Conservation (phyloP, 1,140 invertebrate genomes). For the Macrobrachium rosenbergii region DNA sequence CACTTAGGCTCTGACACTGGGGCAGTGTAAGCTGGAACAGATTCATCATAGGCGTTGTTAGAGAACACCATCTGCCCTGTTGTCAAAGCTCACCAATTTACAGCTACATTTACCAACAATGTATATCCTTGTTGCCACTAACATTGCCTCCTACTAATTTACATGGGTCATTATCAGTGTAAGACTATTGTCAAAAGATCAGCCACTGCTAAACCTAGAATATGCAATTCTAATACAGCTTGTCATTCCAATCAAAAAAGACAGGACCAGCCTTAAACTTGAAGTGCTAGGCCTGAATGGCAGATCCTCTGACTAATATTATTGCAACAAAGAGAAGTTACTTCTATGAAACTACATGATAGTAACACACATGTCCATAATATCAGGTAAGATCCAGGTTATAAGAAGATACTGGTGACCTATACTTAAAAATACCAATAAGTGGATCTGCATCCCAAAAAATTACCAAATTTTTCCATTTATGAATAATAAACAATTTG, state of each 20-base stretch:
- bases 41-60: conserved; percentile 49
- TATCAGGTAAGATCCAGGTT: conserved; percentile 64
- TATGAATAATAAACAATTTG: conserved; percentile 40
- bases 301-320: conserved; percentile 52
- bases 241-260: conserved; percentile 41
- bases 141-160: conserved; percentile 64
- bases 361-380: conserved; percentile 63
- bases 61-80: conserved; percentile 48
- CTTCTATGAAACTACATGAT: conserved; percentile 61
- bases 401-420: conserved; percentile 61
- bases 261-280: conserved; percentile 53
- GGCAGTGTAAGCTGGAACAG: conserved; percentile 52
- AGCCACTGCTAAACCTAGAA: conserved; percentile 44
- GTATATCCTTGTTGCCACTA: conserved; percentile 62
- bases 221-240: conserved; percentile 43
- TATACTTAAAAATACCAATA: conserved; percentile 60
- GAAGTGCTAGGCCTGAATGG: conserved; percentile 39
- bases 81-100: conserved; percentile 54
- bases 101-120: conserved; percentile 64
- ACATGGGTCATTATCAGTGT: conserved; percentile 62
- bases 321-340: conserved; percentile 65
- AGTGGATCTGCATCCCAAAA: conserved; percentile 57
- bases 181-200: conserved; percentile 60
- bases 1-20: conserved; percentile 57
- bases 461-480: conserved; percentile 55